phyloP scores from a whole-genome alignment of 2,888 invertebrate genomes.

The Ypsolopha scabrella region DNA sequence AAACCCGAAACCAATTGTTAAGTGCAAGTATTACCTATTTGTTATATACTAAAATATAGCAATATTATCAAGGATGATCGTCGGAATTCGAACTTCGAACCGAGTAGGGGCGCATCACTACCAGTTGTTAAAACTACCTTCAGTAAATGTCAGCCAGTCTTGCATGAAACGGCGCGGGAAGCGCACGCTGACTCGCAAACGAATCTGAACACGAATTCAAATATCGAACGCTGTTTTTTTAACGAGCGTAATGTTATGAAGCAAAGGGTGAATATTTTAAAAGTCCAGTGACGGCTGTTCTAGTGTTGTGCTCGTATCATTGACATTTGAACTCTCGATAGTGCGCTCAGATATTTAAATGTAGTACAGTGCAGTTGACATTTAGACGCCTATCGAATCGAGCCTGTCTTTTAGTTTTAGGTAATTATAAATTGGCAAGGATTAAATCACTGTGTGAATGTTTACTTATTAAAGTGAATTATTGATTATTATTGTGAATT shows the following conservation, averaged over 20 bases:
- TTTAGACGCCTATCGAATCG: slow-evolving; percentile 6
- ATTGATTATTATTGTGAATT: no score
- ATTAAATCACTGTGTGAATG: no score
- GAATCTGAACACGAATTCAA: slow-evolving; percentile 19
- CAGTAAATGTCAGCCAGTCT: slow-evolving; percentile 19
- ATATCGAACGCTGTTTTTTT: slow-evolving; percentile 12
- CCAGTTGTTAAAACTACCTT: slow-evolving; percentile 12
- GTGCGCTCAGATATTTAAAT: neutral
- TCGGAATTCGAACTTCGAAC: slow-evolving; percentile 11
- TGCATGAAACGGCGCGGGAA: slow-evolving; percentile 14
- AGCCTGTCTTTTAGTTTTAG: slow-evolving; percentile 4
- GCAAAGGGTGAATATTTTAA: neutral
- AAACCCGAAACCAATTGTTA: no score
- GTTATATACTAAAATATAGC: no score
- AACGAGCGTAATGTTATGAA: no score
- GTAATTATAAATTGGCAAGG: slow-evolving; percentile 5
- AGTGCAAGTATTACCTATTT: no score
- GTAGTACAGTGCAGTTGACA: slow-evolving; percentile 5
- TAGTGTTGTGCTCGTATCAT: neutral
- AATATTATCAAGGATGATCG: neutral
- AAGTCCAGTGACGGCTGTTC: neutral
- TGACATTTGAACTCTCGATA: slow-evolving; percentile 2
- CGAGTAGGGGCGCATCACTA: slow-evolving; percentile 19
- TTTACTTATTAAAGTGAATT: no score
- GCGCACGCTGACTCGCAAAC: slow-evolving; percentile 16